Conservation (phyloP, 2,113 vertebrate species). For the Jaculus jaculus region DNA sequence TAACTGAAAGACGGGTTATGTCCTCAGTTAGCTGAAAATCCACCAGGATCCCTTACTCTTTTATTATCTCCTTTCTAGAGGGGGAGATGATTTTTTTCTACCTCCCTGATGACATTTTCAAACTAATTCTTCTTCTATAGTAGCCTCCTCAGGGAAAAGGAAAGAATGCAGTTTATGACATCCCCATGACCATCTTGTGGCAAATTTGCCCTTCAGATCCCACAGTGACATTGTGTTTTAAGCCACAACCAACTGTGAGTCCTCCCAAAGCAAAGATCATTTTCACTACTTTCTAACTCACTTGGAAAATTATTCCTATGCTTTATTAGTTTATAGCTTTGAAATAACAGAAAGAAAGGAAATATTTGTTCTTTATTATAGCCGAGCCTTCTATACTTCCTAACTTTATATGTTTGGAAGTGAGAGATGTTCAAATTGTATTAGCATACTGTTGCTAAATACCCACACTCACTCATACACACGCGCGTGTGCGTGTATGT, state of each 20-base stretch:
- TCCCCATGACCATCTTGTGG: slow-evolving; percentile 61
- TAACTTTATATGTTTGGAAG: background rate
- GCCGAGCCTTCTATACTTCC: background rate
- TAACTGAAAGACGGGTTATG: slow-evolving; percentile 52
- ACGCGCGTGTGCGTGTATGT: no score
- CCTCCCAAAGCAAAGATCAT: slow-evolving; percentile 67
- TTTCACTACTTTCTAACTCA: slow-evolving; percentile 26
- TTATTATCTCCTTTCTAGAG: slow-evolving; percentile 71
- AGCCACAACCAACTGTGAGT: slow-evolving; percentile 64
- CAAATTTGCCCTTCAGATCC: slow-evolving; percentile 78
- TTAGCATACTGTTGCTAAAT: background rate
- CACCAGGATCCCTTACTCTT: slow-evolving; percentile 58
- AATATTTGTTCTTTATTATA: background rate
- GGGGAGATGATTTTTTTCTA: slow-evolving; percentile 56
- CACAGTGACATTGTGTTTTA: slow-evolving; percentile 71
- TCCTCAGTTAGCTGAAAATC: slow-evolving; percentile 67
- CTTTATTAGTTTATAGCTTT: background rate
- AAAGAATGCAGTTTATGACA: slow-evolving; percentile 70
- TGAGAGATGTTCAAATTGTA: slow-evolving; percentile 11
- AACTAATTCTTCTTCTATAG: slow-evolving; percentile 73
- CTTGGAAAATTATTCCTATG: slow-evolving; percentile 42
- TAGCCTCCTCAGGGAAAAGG: slow-evolving; percentile 75
- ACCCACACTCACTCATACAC: background rate
- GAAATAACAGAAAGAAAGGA: slow-evolving; percentile 27
- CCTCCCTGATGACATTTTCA: slow-evolving; percentile 79